Conservation (phyloP, 1,140 invertebrate species). For the Metopolophium dirhodum region DNA sequence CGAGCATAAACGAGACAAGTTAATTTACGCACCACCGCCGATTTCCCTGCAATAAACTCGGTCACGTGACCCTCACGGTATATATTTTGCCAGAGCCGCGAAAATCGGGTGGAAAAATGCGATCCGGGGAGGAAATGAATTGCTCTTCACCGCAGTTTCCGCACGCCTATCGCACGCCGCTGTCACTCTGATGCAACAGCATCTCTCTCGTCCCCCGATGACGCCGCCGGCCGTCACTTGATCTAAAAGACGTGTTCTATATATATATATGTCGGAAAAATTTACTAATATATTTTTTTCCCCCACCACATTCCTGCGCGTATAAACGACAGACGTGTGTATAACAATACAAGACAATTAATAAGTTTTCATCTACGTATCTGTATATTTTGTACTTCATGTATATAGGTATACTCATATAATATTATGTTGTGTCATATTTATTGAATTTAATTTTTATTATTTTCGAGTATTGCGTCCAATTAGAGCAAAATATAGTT, state of each 20-base stretch:
- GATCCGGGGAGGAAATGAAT: conserved; percentile 21
- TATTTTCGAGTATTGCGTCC: too few species aligned
- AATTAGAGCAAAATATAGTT: too few species aligned
- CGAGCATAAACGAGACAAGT: conserved; percentile 28
- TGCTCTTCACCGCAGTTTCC: too few species aligned
- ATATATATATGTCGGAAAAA: neutral
- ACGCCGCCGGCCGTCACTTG: neutral
- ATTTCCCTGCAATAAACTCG: neutral
- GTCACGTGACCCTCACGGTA: neutral
- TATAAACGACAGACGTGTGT: neutral
- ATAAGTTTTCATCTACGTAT: neutral
- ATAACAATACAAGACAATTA: neutral
- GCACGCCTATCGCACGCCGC: neutral
- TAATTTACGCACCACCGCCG: conserved; percentile 26
- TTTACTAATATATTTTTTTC: neutral
- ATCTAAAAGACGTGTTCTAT: neutral
- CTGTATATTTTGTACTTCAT: neutral
- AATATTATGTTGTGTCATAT: too few species aligned
- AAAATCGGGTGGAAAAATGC: neutral
- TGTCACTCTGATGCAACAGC: neutral
- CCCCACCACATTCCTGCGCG: too few species aligned
- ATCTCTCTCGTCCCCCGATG: neutral
- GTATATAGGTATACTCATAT: too few species aligned
- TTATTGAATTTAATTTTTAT: too few species aligned
- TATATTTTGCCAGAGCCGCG: neutral